Evolutionary conservation across 2,113 vertebrate species (phyloP), one percentile per base, ranked within the genome.

Genomic region (Xerus inauris): DNA sequence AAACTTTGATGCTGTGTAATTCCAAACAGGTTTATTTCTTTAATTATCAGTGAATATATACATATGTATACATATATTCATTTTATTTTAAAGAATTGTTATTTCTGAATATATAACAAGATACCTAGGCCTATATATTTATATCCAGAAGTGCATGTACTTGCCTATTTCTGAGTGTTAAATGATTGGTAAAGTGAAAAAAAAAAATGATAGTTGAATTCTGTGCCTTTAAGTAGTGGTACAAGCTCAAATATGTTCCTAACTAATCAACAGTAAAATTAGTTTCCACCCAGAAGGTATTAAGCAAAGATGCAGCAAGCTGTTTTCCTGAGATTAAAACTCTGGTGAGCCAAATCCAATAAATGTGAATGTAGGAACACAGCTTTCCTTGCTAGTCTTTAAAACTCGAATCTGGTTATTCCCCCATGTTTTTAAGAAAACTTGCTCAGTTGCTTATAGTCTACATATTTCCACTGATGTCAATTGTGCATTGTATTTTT

Each of bases 201-300:
- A 71, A 71, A 40, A 49, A 75, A 72, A 40, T 24, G 45, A 17
- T 57, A 38, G 9, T 73, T 95, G 28, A 8, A 30, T 84, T 89
- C 40, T 94, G 38, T 91, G 89, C 30, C 59, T 97, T 93, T 94
- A 97, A 97, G 80, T 89, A 22, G 73, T 87, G 30, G 84, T 65
- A 96, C 71, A 86, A 90, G 30, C 65, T 95, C 65, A 94, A 77
- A 95, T 69, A 22, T 89, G 69, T 96, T 97, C 45, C 88, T 97
- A 96, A 72, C 79, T 97, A 97, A 95, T 95, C 94, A 97, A 91
- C 71, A 95, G 59, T 71, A 97, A 97, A 98, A 97, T 97, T 95
- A 96, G 69, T 95, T 97, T 98, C 89, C 8, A 84, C 5, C 13
- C 45, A 82, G 64, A 95, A 91, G 45, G 65, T 62, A 67, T 93